Conservation (phyloP, 2,797 vertebrate species). For the Pseudochirops corinnae region DNA sequence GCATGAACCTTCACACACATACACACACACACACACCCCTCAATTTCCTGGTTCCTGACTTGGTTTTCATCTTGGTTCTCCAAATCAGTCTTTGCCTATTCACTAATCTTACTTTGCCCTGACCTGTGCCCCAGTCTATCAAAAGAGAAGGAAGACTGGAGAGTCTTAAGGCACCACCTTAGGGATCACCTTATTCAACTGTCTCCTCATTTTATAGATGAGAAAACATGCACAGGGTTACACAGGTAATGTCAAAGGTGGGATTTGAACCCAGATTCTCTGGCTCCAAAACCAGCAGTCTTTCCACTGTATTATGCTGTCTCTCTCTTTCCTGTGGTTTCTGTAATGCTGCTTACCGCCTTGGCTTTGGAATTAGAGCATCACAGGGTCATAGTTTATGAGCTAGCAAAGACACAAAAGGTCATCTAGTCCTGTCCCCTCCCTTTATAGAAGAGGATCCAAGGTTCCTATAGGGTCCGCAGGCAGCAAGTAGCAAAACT, state of each 20-base stretch:
- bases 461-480: neutral
- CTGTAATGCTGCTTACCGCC: neutral
- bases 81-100: neutral
- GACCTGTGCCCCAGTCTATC: neutral
- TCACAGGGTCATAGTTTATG: neutral
- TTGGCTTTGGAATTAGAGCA: neutral
- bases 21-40: neutral
- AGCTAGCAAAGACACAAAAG: neutral
- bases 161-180: neutral
- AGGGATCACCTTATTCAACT: neutral
- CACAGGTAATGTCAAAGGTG: neutral
- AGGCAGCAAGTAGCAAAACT: neutral
- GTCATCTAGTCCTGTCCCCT: neutral
- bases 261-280: neutral
- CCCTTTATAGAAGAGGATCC: neutral
- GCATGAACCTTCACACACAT: no score
- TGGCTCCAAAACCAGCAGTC: neutral
- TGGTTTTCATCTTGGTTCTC: neutral
- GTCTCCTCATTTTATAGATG: neutral
- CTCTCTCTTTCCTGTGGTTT: neutral
- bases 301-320: neutral
- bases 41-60: neutral
- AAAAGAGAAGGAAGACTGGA: neutral
- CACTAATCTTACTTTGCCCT: neutral
- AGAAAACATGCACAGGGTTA: neutral